Conservation (phyloP, 2,113 vertebrate species). For the Amazona guildingii region DNA sequence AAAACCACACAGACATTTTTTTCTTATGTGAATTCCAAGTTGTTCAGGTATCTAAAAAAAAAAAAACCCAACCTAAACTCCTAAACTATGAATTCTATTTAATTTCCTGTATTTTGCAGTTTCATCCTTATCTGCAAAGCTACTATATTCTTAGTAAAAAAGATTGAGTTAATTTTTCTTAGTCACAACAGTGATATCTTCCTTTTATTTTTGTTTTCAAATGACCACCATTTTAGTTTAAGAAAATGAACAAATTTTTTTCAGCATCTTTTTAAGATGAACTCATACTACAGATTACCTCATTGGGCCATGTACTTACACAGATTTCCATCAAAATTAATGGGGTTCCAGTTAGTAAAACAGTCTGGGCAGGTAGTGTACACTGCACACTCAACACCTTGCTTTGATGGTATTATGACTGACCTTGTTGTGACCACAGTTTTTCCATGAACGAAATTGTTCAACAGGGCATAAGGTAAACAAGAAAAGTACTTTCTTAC, state of each 20-base stretch:
- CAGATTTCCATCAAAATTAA: neutral
- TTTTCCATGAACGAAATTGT: neutral
- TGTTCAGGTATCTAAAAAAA: neutral
- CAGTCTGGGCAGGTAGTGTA: neutral
- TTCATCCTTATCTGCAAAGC: neutral
- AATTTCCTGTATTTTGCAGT: neutral
- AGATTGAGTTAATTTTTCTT: neutral
- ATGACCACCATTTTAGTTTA: neutral
- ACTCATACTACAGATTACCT: neutral
- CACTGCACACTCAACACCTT: neutral
- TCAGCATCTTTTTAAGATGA: neutral
- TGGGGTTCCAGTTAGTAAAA: neutral
- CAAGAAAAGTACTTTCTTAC: neutral
- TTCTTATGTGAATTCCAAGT: neutral
- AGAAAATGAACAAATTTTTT: neutral
- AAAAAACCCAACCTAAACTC: neutral
- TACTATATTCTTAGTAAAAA: neutral
- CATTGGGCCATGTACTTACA: neutral
- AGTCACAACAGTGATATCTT: neutral
- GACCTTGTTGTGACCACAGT: neutral
- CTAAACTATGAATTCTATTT: neutral
- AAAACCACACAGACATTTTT: neutral
- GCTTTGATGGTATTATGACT: neutral
- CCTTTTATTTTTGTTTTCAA: neutral
- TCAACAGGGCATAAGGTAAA: neutral